These are phyloP conservation scores for Drosophila pseudotalamancana DNA, from an alignment of 2,888 invertebrate species.

Conservation along the genomic window DNA sequence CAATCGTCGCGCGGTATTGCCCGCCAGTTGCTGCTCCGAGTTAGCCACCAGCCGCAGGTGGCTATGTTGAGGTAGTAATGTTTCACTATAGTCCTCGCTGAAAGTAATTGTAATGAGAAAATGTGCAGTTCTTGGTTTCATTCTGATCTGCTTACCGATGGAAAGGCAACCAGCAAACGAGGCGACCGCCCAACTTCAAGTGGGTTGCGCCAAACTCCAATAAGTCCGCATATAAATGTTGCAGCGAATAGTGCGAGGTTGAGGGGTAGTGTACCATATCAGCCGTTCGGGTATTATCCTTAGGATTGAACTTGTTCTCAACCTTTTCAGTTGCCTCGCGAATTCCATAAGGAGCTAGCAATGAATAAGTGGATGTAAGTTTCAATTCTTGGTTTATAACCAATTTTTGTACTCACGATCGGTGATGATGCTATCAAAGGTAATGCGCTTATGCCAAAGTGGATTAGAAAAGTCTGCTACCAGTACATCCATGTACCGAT, in stretches of 20 bases:
- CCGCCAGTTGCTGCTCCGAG: conserved; percentile 94
- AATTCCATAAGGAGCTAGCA: conserved; percentile 97
- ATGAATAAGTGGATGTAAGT: too few relatives aligned
- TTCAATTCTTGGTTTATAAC: not conserved
- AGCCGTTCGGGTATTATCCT: conserved; percentile 87
- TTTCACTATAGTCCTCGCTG: conserved; percentile 89
- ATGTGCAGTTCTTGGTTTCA: too few relatives aligned
- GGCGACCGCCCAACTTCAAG: conserved; percentile 90
- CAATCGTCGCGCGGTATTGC: conserved; percentile 91
- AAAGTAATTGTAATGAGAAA: not conserved
- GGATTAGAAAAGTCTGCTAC: conserved; percentile 96
- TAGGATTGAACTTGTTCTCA: conserved; percentile 81
- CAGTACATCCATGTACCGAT: conserved; percentile 93
- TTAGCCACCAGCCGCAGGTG: conserved; percentile 91
- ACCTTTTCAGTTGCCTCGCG: conserved; percentile 95
- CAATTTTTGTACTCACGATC: conserved; percentile 90
- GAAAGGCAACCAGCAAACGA: conserved; percentile 98
- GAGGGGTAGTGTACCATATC: conserved; percentile 91
- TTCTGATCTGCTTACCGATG: conserved; percentile 86
- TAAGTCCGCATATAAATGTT: conserved; percentile 93
- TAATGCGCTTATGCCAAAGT: conserved; percentile 89
- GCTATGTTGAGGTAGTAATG: conserved; percentile 92
- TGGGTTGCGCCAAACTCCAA: conserved; percentile 92
- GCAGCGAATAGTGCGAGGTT: conserved; percentile 93
- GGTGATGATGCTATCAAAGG: conserved; percentile 96